Percentiles rank a stretch among this genome's conserved stretches.
phyloP scores from a whole-genome alignment of 2,888 invertebrate genomes.

The Hyles lineata region DNA sequence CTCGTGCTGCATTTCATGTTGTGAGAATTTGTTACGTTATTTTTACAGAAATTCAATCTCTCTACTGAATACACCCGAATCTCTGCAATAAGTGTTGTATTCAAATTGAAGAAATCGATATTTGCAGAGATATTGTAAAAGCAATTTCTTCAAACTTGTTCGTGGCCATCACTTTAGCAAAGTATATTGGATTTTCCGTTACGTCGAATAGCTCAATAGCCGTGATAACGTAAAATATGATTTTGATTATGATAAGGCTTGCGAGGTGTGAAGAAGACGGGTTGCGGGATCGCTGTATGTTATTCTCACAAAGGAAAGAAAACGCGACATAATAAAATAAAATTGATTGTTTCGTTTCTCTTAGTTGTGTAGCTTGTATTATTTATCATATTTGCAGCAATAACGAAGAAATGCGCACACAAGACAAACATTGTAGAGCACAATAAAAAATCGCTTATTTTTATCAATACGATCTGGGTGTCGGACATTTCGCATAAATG shows the following conservation, averaged over 20 bases:
- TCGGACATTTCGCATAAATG: constrained; percentile 85
- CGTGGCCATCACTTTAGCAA: constrained; percentile 36
- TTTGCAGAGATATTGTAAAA: constrained; percentile 1
- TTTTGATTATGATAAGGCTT: constrained; percentile 68
- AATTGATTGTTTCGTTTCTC: not conserved
- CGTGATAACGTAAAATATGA: constrained; percentile 68
- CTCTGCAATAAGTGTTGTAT: not conserved
- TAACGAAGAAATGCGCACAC: constrained; percentile 28
- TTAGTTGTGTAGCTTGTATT: not conserved
- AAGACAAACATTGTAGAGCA: constrained; percentile 68
- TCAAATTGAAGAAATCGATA: not conserved
- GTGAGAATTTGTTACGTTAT: constrained; percentile 71
- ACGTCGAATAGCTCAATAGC: constrained; percentile 67
- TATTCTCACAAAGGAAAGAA: constrained; percentile 11
- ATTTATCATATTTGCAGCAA: constrained; percentile 9
- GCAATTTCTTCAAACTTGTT: constrained; percentile 37
- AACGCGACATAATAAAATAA: not conserved
- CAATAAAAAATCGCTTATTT: constrained; percentile 85
- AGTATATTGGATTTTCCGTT: constrained; percentile 65
- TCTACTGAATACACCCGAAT: constrained; percentile 53
- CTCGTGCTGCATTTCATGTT: constrained; percentile 69
- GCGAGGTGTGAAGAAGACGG: constrained; percentile 45
- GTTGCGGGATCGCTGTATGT: constrained; percentile 4
- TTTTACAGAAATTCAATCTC: constrained; percentile 65
- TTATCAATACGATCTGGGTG: constrained; percentile 85